Conservation (phyloP, 2,797 vertebrate species). For the Hozukius guyotensis region DNA sequence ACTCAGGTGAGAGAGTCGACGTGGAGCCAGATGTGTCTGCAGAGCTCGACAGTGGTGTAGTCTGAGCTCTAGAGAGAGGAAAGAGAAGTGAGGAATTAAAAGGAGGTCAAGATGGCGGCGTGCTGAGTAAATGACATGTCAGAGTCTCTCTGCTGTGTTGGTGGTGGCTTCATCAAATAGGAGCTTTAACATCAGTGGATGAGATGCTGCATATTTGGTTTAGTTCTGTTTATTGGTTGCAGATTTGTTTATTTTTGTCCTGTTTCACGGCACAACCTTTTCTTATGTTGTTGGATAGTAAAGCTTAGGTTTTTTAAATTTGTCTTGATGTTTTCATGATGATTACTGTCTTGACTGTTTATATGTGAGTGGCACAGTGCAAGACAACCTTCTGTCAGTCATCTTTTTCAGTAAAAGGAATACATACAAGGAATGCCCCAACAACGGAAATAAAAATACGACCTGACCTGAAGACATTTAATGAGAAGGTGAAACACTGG, state of each 20-base stretch:
- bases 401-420: too few species aligned
- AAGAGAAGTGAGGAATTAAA: neutral
- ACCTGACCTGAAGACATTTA: too few species aligned
- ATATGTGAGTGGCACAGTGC: too few species aligned
- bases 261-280: neutral
- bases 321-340: neutral
- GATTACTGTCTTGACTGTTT: neutral
- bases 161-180: neutral
- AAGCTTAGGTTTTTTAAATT: too few species aligned
- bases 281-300: neutral
- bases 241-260: neutral
- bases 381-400: too few species aligned
- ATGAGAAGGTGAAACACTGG: too few species aligned
- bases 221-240: neutral
- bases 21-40: neutral
- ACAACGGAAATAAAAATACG: too few species aligned
- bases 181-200: neutral
- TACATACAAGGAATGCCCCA: too few species aligned
- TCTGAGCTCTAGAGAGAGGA: neutral
- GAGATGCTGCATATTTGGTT: neutral
- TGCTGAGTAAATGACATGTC: slow-evolving; percentile 1
- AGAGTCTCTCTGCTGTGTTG: neutral
- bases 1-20: slow-evolving; percentile 64
- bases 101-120: slow-evolving; percentile 15
- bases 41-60: neutral